phyloP scores from a whole-genome alignment of 2,888 invertebrate genomes.

The Eueremaeus valkanovi region DNA sequence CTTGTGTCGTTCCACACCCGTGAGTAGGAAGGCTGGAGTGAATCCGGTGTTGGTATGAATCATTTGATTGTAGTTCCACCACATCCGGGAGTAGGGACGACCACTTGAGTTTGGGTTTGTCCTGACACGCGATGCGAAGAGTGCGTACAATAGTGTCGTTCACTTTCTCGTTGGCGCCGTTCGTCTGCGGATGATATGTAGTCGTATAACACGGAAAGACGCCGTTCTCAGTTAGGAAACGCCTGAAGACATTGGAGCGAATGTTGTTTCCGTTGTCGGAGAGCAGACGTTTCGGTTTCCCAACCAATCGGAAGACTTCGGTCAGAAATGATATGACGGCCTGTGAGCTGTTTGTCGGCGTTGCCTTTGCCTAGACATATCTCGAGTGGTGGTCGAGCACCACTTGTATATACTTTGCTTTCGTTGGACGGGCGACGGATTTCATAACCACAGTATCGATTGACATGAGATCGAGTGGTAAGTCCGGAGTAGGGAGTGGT shows the following conservation, averaged over 20 bases:
- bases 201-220: no score
- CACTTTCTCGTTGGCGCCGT: no score
- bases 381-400: conserved; percentile 1
- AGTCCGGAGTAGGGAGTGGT: neutral
- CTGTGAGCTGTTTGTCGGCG: neutral
- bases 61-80: neutral
- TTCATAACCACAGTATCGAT: conserved; percentile 1
- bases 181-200: no score
- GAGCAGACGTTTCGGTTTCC: neutral
- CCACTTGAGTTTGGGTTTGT: conserved; percentile 1
- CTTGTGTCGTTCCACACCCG: no score
- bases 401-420: neutral
- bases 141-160: no score
- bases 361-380: neutral
- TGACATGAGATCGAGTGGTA: neutral
- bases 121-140: conserved; percentile 24
- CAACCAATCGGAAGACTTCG: neutral
- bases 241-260: neutral
- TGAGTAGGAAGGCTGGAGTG: no score
- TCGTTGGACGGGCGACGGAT: neutral
- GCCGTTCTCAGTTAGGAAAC: no score
- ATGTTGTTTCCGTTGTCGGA: conserved; percentile 33
- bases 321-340: neutral
- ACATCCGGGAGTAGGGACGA: neutral
- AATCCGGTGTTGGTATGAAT: neutral